Conservation (phyloP, 2,797 vertebrate species). For the Remorina albescens region DNA sequence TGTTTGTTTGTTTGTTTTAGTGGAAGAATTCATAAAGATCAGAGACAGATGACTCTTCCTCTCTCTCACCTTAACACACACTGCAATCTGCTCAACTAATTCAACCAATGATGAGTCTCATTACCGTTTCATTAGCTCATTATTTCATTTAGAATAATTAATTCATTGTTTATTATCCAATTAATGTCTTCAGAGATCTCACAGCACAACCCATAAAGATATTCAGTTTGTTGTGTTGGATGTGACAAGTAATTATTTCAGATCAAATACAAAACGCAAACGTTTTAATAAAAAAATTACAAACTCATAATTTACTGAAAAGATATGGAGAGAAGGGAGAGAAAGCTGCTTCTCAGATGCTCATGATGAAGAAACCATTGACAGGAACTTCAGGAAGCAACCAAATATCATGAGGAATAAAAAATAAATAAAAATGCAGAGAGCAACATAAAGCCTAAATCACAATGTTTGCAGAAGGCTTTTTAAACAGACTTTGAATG, state of each 20-base stretch:
- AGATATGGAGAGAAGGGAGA: background rate
- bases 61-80: constrained; percentile 4
- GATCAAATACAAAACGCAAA: too few relatives aligned
- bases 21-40: constrained; percentile 20
- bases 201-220: background rate
- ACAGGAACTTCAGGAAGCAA: too few relatives aligned
- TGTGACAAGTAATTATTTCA: too few relatives aligned
- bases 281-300: background rate
- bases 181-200: background rate
- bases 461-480: background rate
- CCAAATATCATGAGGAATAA: background rate
- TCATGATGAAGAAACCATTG: too few relatives aligned
- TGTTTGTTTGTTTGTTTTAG: too few relatives aligned
- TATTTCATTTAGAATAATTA: background rate
- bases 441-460: background rate
- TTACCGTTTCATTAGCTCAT: background rate
- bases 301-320: background rate
- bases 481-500: background rate
- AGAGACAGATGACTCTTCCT: constrained; percentile 6
- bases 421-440: background rate
- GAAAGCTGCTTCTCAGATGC: background rate
- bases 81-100: background rate
- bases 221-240: background rate
- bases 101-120: background rate
- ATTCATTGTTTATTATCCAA: background rate